Evolutionary conservation across 1,140 invertebrate genomes (phyloP).

Genomic region (Orchestia grillus): DNA sequence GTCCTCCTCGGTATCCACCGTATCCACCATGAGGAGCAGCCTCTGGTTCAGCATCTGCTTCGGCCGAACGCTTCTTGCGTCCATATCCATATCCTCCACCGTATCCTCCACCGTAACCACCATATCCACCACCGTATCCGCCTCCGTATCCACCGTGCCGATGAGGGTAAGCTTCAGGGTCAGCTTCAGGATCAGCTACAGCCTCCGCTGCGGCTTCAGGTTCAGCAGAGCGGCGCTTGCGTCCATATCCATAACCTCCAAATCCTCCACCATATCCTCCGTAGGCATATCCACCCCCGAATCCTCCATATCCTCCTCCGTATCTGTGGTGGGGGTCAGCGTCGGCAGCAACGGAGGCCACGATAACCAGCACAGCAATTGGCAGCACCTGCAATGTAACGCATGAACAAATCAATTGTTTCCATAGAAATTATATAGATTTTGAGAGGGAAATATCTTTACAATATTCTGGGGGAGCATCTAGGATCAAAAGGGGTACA

Average conservation of each 20-base stretch:
- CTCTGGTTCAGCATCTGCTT: background rate
- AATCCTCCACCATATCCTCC: background rate
- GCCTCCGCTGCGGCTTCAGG: constrained; percentile 16
- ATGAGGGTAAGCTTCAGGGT: background rate
- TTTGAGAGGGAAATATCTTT: too few species aligned
- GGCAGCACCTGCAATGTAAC: background rate
- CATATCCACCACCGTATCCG: constrained; percentile 35
- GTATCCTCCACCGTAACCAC: background rate
- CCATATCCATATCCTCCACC: background rate
- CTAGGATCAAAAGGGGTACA: too few species aligned
- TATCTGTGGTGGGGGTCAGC: background rate
- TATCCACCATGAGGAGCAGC: background rate
- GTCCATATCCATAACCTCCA: constrained; percentile 17
- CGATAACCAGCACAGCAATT: background rate
- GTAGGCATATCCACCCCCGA: background rate
- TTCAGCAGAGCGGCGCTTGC: constrained; percentile 23
- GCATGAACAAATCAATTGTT: too few species aligned
- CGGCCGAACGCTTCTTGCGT: constrained; percentile 22
- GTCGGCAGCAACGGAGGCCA: background rate
- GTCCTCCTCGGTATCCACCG: constrained; percentile 28
- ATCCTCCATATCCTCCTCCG: constrained; percentile 43
- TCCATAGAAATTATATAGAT: too few species aligned
- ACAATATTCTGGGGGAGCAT: too few species aligned
- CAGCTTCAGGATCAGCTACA: background rate
- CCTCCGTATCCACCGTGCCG: background rate